Base-by-base conservation (phyloP, 2,888 invertebrate species). In the Tipula unca region DNA sequence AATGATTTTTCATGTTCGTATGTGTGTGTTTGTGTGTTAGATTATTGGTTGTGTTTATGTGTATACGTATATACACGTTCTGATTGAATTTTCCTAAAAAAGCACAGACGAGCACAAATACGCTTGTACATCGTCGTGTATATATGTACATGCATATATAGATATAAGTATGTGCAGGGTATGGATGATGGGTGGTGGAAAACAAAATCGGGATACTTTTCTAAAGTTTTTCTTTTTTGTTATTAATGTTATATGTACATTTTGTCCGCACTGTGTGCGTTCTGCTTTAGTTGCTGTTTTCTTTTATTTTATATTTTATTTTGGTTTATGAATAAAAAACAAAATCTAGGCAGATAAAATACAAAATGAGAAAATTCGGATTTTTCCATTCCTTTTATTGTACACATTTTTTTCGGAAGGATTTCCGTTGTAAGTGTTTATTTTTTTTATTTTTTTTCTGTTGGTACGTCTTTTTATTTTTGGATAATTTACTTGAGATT, bases 241-340 rank as follows among this genome's bases (percentile, higher is more conserved):
- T 69, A 69, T 69, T 20, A 69, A 69, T 69, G 69, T 25, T n/a
- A n/a, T 69, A 69, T 25, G 69, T 54, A 54, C 48, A 54, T 54
- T 54, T 17, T 54, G 17, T 54, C 48, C 48, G 69, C 69, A 25
- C 10, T 69, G 69, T 69, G 69, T 69, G 25, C 20, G 69, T 69
- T 25, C 69, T 69, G 69, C 69, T 69, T 69, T 69, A 69, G 69
- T 69, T 54, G n/a, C n/a, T 54, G 17, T 54, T 25, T 69, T 69
- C 10, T 69, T 69, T 69, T 69, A 25, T 69, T 69, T 69, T 25
- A 25, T 69, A 69, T 69, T 69, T 69, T 69, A 48, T 48, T 69
- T 69, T 20, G 69, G 69, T 69, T 69, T 69, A 83, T 83, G 83
- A 83, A 83, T 83, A 32, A 83, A 83, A 83, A 83, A 83, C 35